Conservation (phyloP, 2,113 vertebrate genomes). For the Gulo gulo region DNA sequence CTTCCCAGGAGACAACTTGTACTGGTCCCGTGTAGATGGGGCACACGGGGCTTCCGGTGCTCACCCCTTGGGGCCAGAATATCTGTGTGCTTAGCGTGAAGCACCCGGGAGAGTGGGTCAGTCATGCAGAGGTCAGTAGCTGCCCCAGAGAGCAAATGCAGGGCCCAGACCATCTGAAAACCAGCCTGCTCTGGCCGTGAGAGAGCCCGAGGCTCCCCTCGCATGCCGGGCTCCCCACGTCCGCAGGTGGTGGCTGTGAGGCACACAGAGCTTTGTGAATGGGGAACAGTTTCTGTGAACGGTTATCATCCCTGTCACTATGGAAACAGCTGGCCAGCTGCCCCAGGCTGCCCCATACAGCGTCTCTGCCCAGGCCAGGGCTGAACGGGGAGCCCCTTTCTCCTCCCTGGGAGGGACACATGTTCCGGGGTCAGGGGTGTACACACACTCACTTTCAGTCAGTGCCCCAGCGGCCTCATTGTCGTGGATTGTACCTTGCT, state of each 20-base stretch:
- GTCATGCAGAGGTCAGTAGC: background rate
- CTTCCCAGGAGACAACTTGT: background rate
- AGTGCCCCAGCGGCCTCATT: background rate
- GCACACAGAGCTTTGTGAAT: background rate
- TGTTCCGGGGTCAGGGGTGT: background rate
- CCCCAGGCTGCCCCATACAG: background rate
- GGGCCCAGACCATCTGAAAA: background rate
- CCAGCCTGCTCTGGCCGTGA: fast-evolving
- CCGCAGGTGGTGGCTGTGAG: background rate
- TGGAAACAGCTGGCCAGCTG: background rate
- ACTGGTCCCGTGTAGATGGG: background rate
- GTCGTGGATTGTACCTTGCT: background rate
- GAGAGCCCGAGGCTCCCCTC: background rate
- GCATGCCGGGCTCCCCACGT: fast-evolving
- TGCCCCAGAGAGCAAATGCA: background rate
- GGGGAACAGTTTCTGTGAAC: background rate
- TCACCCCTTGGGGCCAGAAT: background rate
- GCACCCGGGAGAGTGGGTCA: background rate
- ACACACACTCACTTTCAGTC: background rate
- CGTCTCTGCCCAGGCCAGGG: background rate
- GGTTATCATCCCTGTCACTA: background rate
- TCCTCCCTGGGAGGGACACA: too few species aligned
- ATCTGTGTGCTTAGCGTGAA: background rate
- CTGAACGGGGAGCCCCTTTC: fast-evolving
- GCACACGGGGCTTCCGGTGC: background rate